These are phyloP conservation scores for Spea bombifrons DNA, from an alignment of 2,113 vertebrate species.

Conservation along the genomic window DNA sequence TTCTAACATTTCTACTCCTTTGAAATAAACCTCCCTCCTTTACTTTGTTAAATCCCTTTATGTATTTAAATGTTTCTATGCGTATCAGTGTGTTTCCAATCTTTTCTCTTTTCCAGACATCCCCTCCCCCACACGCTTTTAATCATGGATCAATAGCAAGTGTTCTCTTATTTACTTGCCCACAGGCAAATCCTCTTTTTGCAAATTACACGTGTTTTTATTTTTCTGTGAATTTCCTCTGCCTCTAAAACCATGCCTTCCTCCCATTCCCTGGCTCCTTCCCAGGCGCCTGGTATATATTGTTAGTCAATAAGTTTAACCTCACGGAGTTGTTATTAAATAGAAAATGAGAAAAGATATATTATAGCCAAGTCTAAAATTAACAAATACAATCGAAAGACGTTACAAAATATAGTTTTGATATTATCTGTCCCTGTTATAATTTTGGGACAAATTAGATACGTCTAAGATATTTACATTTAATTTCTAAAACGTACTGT, in stretches of 20 bases:
- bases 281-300: background rate
- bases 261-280: background rate
- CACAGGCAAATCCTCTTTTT: slow-evolving; percentile 41
- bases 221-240: slow-evolving; percentile 44
- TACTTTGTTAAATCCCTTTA: no score
- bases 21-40: no score
- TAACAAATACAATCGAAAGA: no score
- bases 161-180: slow-evolving; percentile 36
- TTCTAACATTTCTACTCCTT: no score
- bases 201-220: slow-evolving; percentile 45
- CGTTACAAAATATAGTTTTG: no score
- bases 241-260: slow-evolving; percentile 6
- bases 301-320: background rate
- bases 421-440: no score
- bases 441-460: no score
- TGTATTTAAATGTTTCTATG: no score
- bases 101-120: background rate
- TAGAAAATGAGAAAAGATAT: background rate
- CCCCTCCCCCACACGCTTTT: slow-evolving; percentile 35
- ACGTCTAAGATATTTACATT: no score
- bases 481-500: no score
- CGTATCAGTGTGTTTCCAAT: slow-evolving; percentile 1
- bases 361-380: no score
- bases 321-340: background rate
- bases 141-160: slow-evolving; percentile 43